These are phyloP conservation scores for Coboldia fuscipes DNA, from an alignment of 1,140 invertebrate genomes.

Conservation along the genomic window DNA sequence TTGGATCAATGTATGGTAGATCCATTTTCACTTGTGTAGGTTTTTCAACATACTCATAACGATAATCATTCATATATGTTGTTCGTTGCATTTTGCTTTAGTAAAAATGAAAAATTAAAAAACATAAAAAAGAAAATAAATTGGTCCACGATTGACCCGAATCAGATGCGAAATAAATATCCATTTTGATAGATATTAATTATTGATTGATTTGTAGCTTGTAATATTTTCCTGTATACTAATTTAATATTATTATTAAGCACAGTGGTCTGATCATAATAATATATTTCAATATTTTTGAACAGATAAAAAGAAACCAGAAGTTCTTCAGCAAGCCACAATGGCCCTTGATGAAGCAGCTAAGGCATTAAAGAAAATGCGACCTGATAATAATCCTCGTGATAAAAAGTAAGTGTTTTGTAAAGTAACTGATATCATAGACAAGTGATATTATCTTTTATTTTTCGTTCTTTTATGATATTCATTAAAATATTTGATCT, in stretches of 20 bases:
- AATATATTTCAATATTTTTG: constrained; percentile 7
- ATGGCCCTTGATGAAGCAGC: constrained; percentile 82
- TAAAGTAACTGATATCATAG: not conserved
- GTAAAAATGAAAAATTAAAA: too few species aligned
- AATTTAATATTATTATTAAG: too few species aligned
- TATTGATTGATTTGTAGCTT: constrained; percentile 1
- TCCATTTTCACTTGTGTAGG: too few species aligned
- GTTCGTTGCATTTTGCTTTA: too few species aligned
- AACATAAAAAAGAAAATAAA: not conserved
- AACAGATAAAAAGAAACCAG: constrained; percentile 47
- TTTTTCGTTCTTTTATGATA: not conserved
- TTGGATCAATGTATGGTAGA: too few species aligned
- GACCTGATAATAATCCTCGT: constrained; percentile 48
- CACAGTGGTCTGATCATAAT: too few species aligned
- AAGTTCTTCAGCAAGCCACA: constrained; percentile 18
- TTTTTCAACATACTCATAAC: too few species aligned
- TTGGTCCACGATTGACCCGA: too few species aligned
- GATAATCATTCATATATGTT: too few species aligned
- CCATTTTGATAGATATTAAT: not conserved
- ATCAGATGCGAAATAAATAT: not conserved
- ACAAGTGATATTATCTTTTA: not conserved
- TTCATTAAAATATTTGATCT: not conserved
- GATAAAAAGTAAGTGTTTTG: constrained; percentile 15
- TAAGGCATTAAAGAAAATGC: constrained; percentile 83
- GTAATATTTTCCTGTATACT: too few species aligned